These are phyloP conservation scores for Miichthys miiuy DNA, from an alignment of 2,797 vertebrate genomes.

Conservation along the genomic window DNA sequence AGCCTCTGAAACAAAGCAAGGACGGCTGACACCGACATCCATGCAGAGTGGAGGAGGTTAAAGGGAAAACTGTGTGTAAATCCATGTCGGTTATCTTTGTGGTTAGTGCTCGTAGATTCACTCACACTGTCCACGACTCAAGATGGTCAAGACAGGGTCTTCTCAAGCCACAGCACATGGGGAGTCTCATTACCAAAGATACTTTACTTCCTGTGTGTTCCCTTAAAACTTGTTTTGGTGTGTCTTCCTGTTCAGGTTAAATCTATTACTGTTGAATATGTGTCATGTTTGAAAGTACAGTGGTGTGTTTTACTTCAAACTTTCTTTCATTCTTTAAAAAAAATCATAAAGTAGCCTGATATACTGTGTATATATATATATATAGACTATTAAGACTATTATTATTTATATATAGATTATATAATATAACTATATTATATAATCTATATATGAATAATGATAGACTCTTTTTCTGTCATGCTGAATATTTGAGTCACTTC, in stretches of 20 bases:
- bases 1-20: too few relatives aligned
- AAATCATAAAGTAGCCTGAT: background rate
- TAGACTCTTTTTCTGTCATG: background rate
- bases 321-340: slow-evolving; percentile 16
- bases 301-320: slow-evolving; percentile 22
- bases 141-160: background rate
- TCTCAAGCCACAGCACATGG: background rate
- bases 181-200: background rate
- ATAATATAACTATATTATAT: too few relatives aligned
- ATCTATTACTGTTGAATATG: background rate
- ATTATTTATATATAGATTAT: too few relatives aligned
- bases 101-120: background rate
- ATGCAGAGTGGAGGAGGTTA: background rate
- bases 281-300: slow-evolving; percentile 21
- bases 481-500: background rate
- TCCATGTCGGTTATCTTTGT: background rate
- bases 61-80: background rate
- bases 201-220: slow-evolving; percentile 82
- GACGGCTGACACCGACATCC: too few relatives aligned
- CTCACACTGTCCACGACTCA: background rate
- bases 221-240: slow-evolving; percentile 40
- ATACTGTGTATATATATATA: background rate
- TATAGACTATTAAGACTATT: too few relatives aligned
- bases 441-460: too few relatives aligned
- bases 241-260: slow-evolving; percentile 6